A percentile compares a stretch with the other conserved stretches of the same genome.
phyloP scores from a whole-genome alignment of 2,888 invertebrate genomes.

The Eristalis intricaria region DNA sequence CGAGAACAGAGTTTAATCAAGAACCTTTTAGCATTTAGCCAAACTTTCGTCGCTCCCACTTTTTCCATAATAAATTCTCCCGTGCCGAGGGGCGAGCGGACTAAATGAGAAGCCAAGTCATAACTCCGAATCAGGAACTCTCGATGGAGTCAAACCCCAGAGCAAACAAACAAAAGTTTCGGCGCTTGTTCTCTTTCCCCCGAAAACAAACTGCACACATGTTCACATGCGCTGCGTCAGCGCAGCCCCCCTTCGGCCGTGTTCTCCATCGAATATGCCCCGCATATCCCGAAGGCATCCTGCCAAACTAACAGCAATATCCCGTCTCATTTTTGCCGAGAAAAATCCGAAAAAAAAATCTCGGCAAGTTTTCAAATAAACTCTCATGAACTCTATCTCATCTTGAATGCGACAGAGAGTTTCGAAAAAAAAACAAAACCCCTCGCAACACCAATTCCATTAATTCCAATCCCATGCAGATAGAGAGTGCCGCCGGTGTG shows the following conservation, averaged over 20 bases:
- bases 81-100: too few species aligned
- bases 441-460: constrained; percentile 29
- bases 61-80: too few species aligned
- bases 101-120: background rate
- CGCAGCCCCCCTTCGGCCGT: background rate
- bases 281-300: background rate
- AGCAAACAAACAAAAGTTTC: background rate
- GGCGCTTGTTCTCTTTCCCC: background rate
- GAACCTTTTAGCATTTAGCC: too few species aligned
- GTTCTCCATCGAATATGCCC: background rate
- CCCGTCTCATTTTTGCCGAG: constrained; percentile 15
- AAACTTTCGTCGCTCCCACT: too few species aligned
- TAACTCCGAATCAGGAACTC: background rate
- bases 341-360: background rate
- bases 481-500: background rate
- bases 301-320: constrained; percentile 7
- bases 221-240: background rate
- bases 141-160: background rate
- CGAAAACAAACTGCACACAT: background rate
- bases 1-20: too few species aligned
- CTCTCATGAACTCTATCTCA: constrained; percentile 51
- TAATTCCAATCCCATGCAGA: constrained; percentile 42
- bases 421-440: constrained; percentile 7
- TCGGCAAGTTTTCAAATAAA: constrained; percentile 47
- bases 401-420: constrained; percentile 12